A percentile compares a stretch with the other conserved stretches of the same genome.
Evolutionary conservation across 1,140 invertebrate genomes (phyloP).

Genomic region (Brachionus manjavacas): DNA sequence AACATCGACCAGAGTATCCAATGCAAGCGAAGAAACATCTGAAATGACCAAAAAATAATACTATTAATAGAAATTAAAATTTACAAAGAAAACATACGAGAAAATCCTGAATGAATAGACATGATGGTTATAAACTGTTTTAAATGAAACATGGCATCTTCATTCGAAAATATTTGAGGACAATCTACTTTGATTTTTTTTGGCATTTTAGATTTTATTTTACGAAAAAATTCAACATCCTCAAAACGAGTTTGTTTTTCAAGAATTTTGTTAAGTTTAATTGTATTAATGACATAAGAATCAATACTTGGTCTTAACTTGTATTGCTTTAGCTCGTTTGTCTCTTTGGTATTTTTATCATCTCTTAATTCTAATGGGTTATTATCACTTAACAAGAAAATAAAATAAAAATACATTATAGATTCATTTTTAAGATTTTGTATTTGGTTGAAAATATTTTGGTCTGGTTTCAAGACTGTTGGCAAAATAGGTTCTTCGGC

Average conservation of each 20-base stretch:
- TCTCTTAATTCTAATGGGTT: too few relatives aligned
- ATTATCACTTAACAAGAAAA: neutral
- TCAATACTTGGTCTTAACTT: slow-evolving; percentile 17
- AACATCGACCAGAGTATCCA: slow-evolving; percentile 32
- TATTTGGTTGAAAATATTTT: slow-evolving; percentile 13
- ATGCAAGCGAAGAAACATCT: slow-evolving; percentile 5
- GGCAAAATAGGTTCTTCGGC: neutral
- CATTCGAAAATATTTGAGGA: neutral
- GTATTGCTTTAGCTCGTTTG: neutral
- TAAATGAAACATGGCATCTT: neutral
- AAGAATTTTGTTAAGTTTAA: slow-evolving; percentile 28
- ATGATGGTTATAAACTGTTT: slow-evolving; percentile 21
- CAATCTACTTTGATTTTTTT: neutral
- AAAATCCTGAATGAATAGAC: slow-evolving; percentile 4
- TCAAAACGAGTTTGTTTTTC: neutral
- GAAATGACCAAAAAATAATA: neutral
- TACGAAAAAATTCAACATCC: slow-evolving; percentile 23
- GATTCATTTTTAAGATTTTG: neutral
- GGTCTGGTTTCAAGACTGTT: neutral
- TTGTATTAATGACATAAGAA: slow-evolving; percentile 32
- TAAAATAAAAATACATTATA: neutral
- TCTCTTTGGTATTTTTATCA: neutral
- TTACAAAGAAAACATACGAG: neutral
- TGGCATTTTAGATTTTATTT: neutral
- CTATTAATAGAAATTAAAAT: neutral